Conservation (phyloP, 2,888 invertebrate genomes). For the Macrosiphum euphorbiae region DNA sequence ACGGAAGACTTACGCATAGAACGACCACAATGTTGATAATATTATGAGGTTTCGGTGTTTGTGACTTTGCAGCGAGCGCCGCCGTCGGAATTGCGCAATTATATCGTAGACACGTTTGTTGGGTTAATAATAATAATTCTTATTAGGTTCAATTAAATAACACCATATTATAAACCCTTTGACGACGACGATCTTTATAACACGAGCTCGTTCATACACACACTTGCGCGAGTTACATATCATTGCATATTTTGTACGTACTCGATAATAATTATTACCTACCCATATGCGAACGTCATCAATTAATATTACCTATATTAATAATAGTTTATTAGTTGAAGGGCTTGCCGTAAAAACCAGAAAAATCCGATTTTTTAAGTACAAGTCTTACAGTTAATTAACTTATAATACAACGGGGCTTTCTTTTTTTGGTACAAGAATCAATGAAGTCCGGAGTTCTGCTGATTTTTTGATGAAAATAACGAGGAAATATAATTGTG, state of each 20-base stretch:
- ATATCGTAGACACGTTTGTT: not conserved
- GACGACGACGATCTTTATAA: not conserved
- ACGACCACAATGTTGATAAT: not conserved
- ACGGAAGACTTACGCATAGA: not conserved
- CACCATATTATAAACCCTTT: not conserved
- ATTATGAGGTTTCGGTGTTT: constrained; percentile 5
- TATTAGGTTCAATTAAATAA: not conserved
- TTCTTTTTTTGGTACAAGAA: not conserved
- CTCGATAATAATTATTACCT: not conserved
- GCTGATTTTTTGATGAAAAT: not conserved
- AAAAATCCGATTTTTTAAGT: too few relatives aligned
- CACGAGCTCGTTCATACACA: not conserved
- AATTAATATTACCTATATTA: not conserved
- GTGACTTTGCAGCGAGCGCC: not conserved
- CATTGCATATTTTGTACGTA: not conserved
- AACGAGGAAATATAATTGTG: not conserved
- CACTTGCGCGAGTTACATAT: not conserved
- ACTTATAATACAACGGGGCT: not conserved
- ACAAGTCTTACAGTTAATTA: too few relatives aligned
- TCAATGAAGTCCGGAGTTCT: not conserved
- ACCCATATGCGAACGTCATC: too few relatives aligned
- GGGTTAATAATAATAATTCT: not conserved
- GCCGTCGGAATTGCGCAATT: not conserved
- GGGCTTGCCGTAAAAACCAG: not conserved
- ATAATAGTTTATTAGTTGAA: not conserved